Evolutionary conservation across 2,888 invertebrate genomes (phyloP), one percentile per base, ranked within the genome.

Genomic region (Drosophila ezoana): DNA sequence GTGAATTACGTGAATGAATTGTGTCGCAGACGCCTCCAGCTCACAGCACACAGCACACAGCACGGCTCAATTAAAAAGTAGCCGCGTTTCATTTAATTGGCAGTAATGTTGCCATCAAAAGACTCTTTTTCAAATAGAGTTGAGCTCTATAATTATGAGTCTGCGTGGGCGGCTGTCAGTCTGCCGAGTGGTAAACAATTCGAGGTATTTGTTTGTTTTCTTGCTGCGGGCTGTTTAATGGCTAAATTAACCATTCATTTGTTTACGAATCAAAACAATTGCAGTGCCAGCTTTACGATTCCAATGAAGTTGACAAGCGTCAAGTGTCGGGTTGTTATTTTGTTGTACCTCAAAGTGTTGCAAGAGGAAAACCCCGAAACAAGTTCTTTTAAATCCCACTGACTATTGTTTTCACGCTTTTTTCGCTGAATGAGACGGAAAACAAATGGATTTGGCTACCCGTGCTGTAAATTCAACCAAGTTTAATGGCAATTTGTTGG

Each of bases 71-170:
- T 84, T 86, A 80, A 81, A 76, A 72, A 64, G 79, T 73, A 79
- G 78, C 72, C 81, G 69, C 65, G 73, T 87, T 82, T 60, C 62
- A 76, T 59, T 83, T 87, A 89, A 89, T 87, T 89, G 87, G 49
- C 77, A 35, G 65, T 77, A 72, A 79, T 80, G 74, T 67, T 62
- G 66, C 56, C 44, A 20, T 63, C 28, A 45, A 51, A 53, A 57
- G 56, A 44, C 51, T 51, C 56, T 48, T 47, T 47, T 40, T 41
- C 16, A 38, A 56, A 41, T 16, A 43, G 35, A 59, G 59, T 59
- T 35, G n/a, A 48, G 28, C 45, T 45, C 13, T 41, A 28, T 60
- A 63, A 71, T 64, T 71, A 52, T 54, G n/a, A n/a, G n/a, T n/a
- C n/a, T 48, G 67, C 37, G 87, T 79, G 65, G 88, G 79, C 70